Evolutionary conservation across 2,797 vertebrate species (phyloP), one percentile per base, ranked within the genome.

Genomic region (Oreochromis grahami): DNA sequence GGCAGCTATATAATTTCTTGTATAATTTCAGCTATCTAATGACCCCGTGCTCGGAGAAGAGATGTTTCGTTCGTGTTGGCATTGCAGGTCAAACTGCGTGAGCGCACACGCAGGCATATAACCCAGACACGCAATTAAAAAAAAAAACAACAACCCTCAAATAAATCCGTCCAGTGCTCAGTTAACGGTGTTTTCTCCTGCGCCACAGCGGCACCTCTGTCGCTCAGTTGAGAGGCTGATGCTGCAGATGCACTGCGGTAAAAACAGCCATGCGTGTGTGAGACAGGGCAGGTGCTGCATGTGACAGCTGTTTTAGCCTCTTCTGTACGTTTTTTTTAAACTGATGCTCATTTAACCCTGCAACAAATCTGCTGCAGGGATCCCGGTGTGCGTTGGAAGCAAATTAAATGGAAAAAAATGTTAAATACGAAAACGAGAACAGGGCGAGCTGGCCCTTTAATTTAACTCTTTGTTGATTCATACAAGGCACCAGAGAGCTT

Each of bases 161-260:
- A 76, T 51, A 52, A 21, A 60, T 41, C 32, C 19, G 17, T 41
- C 38, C 79, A 17, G 29, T 32, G 78, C 81, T 50, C 80, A 5
- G 63, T 34, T 29, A 17, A 14, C 45, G 45, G 14, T 7, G 79
- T 9, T 52, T 83, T 45, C 15, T 52, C 74, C 87, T 91, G 11
- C 87, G 89, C 87, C 87, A 87, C 93, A 83, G 87, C 91, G 80
- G 89, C 80, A 41, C 81, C 88, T 81, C 88, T 80, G 92, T 79
- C 80, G 79, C 82, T 81, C 65, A 2, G 80, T 19, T 21, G 84
- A 13, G 78, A 77, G 82, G 88, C 82, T 83, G 88, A 83, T 84
- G 90, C 94, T 93, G 94, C 92, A 84, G 95, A 90, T 92, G 92
- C 94, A 95, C 90, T 96, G 95, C 94, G 95, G 94, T 93, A 95